These are phyloP conservation scores for Marasmarcha lunaedactyla DNA, from an alignment of 2,888 invertebrate species.

Conservation along the genomic window DNA sequence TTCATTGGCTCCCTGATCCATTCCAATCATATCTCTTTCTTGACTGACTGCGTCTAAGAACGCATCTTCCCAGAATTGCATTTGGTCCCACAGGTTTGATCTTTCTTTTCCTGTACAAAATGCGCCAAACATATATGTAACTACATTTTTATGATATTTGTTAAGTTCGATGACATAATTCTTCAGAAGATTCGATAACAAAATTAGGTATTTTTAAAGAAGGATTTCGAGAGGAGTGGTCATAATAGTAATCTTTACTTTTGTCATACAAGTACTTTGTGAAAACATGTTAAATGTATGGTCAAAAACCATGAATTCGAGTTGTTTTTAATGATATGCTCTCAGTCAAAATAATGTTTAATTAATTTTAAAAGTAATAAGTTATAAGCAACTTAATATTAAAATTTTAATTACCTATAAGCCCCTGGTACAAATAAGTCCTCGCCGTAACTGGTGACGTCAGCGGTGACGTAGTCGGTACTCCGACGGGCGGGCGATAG, in stretches of 20 bases:
- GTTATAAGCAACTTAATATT: too few relatives aligned
- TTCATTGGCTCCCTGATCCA: slow-evolving; percentile 99
- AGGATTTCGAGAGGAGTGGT: too few relatives aligned
- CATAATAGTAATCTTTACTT: too few relatives aligned
- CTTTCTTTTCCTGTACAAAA: slow-evolving; percentile 82
- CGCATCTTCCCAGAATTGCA: slow-evolving; percentile 99
- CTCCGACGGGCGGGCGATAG: slow-evolving; percentile 75
- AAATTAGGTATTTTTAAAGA: neutral
- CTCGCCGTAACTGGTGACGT: slow-evolving; percentile 91
- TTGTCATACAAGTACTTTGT: too few relatives aligned
- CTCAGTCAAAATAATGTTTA: too few relatives aligned
- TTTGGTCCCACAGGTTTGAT: slow-evolving; percentile 95
- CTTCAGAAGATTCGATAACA: too few relatives aligned
- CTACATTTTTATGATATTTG: too few relatives aligned
- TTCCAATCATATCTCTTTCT: slow-evolving; percentile 98
- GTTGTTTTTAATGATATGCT: too few relatives aligned
- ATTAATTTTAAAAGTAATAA: too few relatives aligned
- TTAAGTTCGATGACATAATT: too few relatives aligned
- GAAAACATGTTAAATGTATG: too few relatives aligned
- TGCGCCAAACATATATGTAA: slow-evolving; percentile 3
- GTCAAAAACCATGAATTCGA: too few relatives aligned
- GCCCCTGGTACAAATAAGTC: slow-evolving; percentile 93
- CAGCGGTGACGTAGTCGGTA: slow-evolving; percentile 87
- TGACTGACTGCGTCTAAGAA: slow-evolving; percentile 98
- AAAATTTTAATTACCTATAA: slow-evolving; percentile 62